phyloP scores from a whole-genome alignment of 1,140 invertebrate genomes.

The Pogonomyrmex californicus region DNA sequence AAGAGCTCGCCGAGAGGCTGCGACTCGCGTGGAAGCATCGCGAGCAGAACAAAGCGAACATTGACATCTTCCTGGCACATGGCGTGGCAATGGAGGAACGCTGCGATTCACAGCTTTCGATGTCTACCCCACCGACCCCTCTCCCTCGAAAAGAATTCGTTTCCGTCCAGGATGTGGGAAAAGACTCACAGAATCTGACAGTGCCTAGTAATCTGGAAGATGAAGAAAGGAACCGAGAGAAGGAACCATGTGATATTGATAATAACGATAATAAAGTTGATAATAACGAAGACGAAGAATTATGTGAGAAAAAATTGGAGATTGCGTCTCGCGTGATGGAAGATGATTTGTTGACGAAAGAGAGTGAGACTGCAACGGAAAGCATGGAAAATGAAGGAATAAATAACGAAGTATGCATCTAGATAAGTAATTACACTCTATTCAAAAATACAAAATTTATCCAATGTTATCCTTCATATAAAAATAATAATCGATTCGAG shows the following conservation, averaged over 20 bases:
- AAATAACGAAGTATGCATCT: not conserved
- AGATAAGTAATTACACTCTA: not conserved
- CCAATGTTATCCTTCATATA: not conserved
- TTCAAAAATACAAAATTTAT: not conserved
- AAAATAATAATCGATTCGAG: not conserved
- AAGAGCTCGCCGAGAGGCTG: conserved; percentile 87
- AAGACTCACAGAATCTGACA: not conserved
- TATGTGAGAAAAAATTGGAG: not conserved
- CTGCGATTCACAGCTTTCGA: conserved; percentile 80
- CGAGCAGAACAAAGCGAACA: conserved; percentile 86
- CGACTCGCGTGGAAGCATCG: conserved; percentile 87
- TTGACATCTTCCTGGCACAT: conserved; percentile 88
- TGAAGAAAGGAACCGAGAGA: not conserved
- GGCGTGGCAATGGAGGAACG: conserved; percentile 81
- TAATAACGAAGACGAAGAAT: not conserved
- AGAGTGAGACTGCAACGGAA: not conserved
- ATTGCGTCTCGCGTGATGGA: not conserved
- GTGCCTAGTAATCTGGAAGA: not conserved
- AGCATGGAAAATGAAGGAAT: not conserved
- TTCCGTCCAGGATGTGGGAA: not conserved
- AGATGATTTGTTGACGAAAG: not conserved
- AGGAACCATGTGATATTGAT: not conserved
- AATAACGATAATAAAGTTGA: not conserved
- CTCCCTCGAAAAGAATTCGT: not conserved
- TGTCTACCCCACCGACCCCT: conserved; percentile 46